Conservation (phyloP, 2,113 vertebrate species). For the Archilochus colubris region DNA sequence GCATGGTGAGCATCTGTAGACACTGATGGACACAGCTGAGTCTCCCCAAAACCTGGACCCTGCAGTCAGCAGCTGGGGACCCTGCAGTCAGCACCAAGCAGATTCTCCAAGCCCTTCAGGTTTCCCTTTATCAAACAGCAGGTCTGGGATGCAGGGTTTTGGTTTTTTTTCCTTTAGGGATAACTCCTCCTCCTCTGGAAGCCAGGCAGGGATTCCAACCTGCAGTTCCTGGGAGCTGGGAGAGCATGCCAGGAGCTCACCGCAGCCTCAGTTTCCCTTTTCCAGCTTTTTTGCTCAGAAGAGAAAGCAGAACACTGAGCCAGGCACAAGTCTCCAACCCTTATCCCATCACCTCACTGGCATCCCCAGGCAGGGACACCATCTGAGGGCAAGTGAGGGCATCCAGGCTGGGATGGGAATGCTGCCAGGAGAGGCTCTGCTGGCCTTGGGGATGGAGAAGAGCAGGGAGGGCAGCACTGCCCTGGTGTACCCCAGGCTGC, state of each 20-base stretch:
- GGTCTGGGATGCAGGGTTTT: neutral
- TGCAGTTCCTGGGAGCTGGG: neutral
- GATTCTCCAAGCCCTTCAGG: neutral
- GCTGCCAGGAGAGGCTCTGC: neutral
- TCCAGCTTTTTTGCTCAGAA: neutral
- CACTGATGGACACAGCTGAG: accelerated
- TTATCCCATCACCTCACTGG: neutral
- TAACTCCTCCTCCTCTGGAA: neutral
- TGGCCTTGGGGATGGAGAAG: neutral
- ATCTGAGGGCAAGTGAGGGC: neutral
- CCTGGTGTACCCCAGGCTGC: neutral
- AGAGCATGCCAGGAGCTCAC: neutral
- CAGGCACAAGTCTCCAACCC: neutral
- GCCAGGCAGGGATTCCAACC: neutral
- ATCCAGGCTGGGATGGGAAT: neutral
- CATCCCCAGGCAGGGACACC: neutral
- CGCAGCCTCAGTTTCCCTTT: neutral
- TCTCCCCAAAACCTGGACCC: neutral
- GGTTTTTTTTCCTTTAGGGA: neutral
- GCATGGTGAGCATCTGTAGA: accelerated
- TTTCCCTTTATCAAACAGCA: neutral
- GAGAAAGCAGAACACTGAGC: neutral
- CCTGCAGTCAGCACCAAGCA: neutral
- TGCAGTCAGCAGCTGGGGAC: accelerated
- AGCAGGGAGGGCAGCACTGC: neutral